These are phyloP conservation scores for Pteropus alecto DNA, from an alignment of 2,113 vertebrate genomes.

Conservation along the genomic window DNA sequence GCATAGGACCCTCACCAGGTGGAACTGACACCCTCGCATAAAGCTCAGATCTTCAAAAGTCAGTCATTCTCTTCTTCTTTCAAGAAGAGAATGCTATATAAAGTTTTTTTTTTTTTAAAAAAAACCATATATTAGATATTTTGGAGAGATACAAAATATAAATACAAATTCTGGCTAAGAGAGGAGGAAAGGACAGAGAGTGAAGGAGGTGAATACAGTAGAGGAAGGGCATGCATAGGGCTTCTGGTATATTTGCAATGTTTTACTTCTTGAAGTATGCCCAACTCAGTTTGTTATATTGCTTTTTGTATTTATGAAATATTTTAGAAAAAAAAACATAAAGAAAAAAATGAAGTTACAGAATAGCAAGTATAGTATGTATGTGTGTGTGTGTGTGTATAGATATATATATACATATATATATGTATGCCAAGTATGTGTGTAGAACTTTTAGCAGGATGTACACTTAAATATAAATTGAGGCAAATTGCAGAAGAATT, in stretches of 20 bases:
- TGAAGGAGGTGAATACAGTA: neutral
- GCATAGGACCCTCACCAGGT: fast-evolving
- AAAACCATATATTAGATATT: neutral
- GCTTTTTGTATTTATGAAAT: neutral
- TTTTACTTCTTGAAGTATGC: neutral
- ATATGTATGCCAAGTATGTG: neutral
- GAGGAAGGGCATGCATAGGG: neutral
- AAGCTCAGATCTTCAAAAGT: neutral
- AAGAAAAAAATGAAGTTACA: neutral
- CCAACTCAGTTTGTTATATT: neutral
- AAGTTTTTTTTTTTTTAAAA: neutral
- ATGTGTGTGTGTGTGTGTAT: neutral
- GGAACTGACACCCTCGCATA: neutral
- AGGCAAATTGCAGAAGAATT: neutral
- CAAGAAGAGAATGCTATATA: neutral
- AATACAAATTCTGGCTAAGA: neutral
- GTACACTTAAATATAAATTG: neutral
- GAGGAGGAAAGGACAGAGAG: no score
- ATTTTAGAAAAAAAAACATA: neutral
- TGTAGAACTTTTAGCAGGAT: neutral
- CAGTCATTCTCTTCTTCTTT: neutral
- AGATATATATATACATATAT: no score
- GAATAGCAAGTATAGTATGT: neutral
- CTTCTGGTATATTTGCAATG: neutral
- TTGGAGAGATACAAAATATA: neutral